These are phyloP conservation scores for Apamea anceps DNA, from an alignment of 2,888 invertebrate species.

Conservation along the genomic window DNA sequence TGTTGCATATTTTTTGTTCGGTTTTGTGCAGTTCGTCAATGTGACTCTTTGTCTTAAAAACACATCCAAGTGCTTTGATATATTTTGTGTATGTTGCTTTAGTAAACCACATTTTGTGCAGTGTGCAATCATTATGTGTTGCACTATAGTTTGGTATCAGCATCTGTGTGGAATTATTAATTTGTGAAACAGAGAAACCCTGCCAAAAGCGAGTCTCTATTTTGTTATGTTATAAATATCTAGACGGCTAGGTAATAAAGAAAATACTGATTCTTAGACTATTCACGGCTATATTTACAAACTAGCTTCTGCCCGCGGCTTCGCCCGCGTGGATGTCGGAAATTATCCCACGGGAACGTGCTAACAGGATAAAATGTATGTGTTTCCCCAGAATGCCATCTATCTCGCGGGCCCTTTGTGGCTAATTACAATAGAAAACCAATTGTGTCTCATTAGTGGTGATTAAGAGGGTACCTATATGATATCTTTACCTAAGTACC, in stretches of 20 bases:
- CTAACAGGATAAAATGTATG: no score
- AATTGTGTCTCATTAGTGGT: no score
- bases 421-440: no score
- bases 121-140: constrained; percentile 10
- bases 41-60: constrained; percentile 36
- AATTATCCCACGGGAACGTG: no score
- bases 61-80: constrained; percentile 22
- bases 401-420: no score
- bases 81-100: constrained; percentile 29
- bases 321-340: no score
- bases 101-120: constrained; percentile 16
- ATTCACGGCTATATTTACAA: background rate
- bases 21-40: constrained; percentile 58
- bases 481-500: no score
- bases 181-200: constrained; percentile 16
- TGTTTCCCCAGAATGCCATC: no score
- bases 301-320: no score
- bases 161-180: constrained; percentile 22
- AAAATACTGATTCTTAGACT: constrained; percentile 2
- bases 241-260: constrained; percentile 5
- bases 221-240: constrained; percentile 11
- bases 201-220: constrained; percentile 23
- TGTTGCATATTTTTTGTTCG: constrained; percentile 60
- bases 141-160: background rate
- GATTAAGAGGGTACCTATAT: no score